Base-by-base conservation (phyloP, 1,140 invertebrate species). In the Diabrotica undecimpunctata region DNA sequence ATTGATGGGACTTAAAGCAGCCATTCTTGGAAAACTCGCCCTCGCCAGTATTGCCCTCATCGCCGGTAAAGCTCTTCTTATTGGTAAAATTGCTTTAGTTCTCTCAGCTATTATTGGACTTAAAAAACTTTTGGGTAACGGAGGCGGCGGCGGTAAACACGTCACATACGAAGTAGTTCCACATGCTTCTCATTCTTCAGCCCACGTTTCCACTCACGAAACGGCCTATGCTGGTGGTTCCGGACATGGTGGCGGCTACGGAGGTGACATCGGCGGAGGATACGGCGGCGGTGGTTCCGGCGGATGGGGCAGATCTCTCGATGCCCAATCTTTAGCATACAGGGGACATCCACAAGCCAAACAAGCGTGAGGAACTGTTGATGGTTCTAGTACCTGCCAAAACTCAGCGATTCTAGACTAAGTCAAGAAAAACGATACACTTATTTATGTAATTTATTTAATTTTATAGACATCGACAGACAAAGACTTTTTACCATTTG, bases 81-180 rank as follows among this genome's bases (percentile, higher is more conserved):
- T 93, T 70, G 91, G 90, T 72, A 93, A 93, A 78, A 87, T 93
- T 70, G 91, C 91, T 5, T 82, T 93, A 57, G 88, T 93, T 0
- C 83, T 93, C 13, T 90, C 90, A 0, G 87, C 89, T 56, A 89
- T 93, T 46, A 92, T 93, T 70, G 90, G 90, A 2, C 78, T 93
- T 77, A 92, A 92, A 84, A 93, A 93, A 75, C 79, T 93, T 7
- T 77, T 93, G 53, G 79, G 80, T 14, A 79, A 78, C 7, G 78
- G 80, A 81, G 84, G 61, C 83, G 84, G 61, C 83, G 86, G 76
- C 14, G 87, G 88, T 77, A 92, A 92, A 76, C 90, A 91, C 72
- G 90, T 92, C 61, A 93, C 91, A 1, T 93, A 93, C 76, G 91
- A 93, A 72, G 90, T 93, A 6, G 89, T 93, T 0, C 85, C 88